Evolutionary conservation across 2,113 vertebrate genomes (phyloP), one percentile per base, ranked within the genome.

Genomic region (Telmatochromis sp.): DNA sequence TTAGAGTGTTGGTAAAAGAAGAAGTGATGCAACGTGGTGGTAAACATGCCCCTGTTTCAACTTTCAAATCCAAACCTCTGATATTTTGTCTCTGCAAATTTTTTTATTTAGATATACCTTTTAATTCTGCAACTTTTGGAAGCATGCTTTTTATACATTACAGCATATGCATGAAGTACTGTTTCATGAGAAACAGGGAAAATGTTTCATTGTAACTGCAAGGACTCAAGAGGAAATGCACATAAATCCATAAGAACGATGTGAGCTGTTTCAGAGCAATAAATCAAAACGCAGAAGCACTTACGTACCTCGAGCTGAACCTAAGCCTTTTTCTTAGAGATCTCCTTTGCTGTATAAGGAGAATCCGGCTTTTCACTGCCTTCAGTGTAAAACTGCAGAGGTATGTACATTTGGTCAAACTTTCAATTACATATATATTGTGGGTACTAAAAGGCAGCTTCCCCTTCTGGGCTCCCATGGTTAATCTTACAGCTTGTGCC

Each of bases 361-460:
- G 65, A 84, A 89, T 91, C 60, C 10, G 7, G 93, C 91, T 95
- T 95, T 94, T 82, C 86, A 4, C 86, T 85, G 7, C 53, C 80
- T 89, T 95, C 75, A 54, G 83, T 91, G 70, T 83, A 89, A 92
- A 94, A 95, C 87, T 95, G 94, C 93, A 92, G 83, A 93, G 89
- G 79, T 88, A 92, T 81, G 86, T 90, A 91, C 85, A 92, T 91
- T 89, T 45, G 73, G 89, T 91, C 85, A 90, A 93, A 95, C 86
- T 89, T 93, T 94, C 93, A 95, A 94, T 94, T 94, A 93, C 92
- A 31, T 92, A 93, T 79, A 92, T 84, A 94, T 92, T 92, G 86
- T 81, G 81, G 65, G 81, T 75, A 78, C 89, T 89, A 93, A 95
- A 95, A 95, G 88, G 93, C 93, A 90, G 53, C 91, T 95, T 91